Conservation (phyloP, 30 jellyfish, hydroid and myxozoan genomes). For the Clytia hemisphaerica region DNA sequence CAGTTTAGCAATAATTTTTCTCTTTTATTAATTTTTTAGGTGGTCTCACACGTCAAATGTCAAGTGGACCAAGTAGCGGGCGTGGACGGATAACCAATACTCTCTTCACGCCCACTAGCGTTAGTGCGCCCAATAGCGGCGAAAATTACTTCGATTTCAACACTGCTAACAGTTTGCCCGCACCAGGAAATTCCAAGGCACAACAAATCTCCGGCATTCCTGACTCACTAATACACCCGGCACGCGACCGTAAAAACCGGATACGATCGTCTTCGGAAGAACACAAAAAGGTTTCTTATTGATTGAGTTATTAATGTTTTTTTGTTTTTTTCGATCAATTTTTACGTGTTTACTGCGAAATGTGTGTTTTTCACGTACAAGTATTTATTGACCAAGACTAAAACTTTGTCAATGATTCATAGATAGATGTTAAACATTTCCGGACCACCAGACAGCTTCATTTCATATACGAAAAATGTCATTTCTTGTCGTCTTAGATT, state of each 20-base stretch:
- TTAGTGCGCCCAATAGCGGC: too few species aligned
- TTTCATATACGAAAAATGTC: too few species aligned
- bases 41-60: conserved; percentile 22
- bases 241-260: conserved; percentile 57
- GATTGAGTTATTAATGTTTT: too few species aligned
- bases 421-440: too few species aligned
- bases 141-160: conserved; percentile 14
- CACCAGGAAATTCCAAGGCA: conserved; percentile 41
- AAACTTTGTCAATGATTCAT: too few species aligned
- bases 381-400: too few species aligned
- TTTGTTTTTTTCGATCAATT: too few species aligned
- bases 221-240: conserved; percentile 38
- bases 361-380: too few species aligned
- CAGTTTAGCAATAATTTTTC: not conserved
- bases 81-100: conserved; percentile 14
- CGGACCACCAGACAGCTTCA: too few species aligned
- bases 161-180: conserved; percentile 27
- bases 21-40: too few species aligned
- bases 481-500: too few species aligned
- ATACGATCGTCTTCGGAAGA: conserved; percentile 85
- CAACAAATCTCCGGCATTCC: conserved; percentile 48
- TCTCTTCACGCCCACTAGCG: conserved; percentile 19
- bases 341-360: too few species aligned
- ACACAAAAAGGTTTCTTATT: conserved; percentile 21
- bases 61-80: not conserved